Base-by-base conservation (phyloP, 2,113 vertebrate species). In the Paratilapia polleni region DNA sequence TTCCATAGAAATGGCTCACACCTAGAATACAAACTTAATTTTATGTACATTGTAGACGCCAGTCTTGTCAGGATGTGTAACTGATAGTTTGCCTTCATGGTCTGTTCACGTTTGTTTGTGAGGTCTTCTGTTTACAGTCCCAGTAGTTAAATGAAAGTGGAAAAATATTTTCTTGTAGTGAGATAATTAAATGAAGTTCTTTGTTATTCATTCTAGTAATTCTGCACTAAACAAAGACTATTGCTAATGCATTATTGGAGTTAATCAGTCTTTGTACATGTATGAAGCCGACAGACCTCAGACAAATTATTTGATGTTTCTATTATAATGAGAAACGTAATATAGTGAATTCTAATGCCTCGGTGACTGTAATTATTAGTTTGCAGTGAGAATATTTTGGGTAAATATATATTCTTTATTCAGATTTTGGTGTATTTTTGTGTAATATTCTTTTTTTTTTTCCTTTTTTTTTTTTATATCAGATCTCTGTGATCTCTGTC, bases 401-500 rank as follows among this genome's bases (percentile, higher is more conserved):
- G 13, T 43, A 66, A 66, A 36, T 66, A 13, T 43, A 24, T 49
- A 9, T 19, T 38, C 1, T 43, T 64, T 22, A 41, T 41, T 36
- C 36, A 36, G 60, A 28, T n/a, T 36, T 63, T 63, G 61, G 19
- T 0, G 6, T 0, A 12, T 66, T 66, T 68, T 31, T 68, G 43
- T 68, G 22, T 66, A 0, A 0, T 0, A 14, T 66, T 66, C 13
- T 66, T 66, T 0, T 24, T 66, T 15, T 66, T 70, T 70, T 31
- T 4, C 4, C 4, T 31, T 31, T 31, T 31, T 31, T 31, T 31
- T 26, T 68, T 28, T 47, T 26, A 68, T 68, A 15, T 49, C 15
- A 49, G 0, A 1, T 49, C 41, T 49, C 41, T 28, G 15, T 4
- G 2, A 28, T 24, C 15, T 0, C 22, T 28, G 64, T 49, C 15